These are phyloP conservation scores for Pterophyllum scalare DNA, from an alignment of 2,113 vertebrate genomes.

Conservation along the genomic window DNA sequence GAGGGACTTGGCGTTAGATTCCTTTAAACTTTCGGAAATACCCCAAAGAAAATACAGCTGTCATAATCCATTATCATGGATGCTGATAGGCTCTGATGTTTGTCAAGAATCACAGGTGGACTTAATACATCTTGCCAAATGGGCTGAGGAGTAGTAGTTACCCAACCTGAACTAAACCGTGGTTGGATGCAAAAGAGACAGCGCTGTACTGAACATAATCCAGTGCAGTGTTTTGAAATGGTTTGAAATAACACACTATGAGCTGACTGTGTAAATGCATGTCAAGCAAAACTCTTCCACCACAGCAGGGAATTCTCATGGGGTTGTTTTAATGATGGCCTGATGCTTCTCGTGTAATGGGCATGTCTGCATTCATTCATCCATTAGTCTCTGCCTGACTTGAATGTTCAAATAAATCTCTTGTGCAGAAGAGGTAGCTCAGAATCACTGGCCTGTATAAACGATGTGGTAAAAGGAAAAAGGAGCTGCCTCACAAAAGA, in stretches of 20 bases:
- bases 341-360: slow-evolving; percentile 39
- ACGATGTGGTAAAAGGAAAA: slow-evolving; percentile 27
- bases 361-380: slow-evolving; percentile 57
- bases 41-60: slow-evolving; percentile 57
- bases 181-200: slow-evolving; percentile 3
- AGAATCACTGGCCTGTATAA: slow-evolving; percentile 17
- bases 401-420: slow-evolving; percentile 59
- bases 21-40: slow-evolving; percentile 7
- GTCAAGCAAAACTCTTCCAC: slow-evolving; percentile 19
- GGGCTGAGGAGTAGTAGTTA: slow-evolving; percentile 15
- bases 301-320: slow-evolving; percentile 17
- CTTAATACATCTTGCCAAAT: slow-evolving; percentile 31
- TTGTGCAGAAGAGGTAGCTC: slow-evolving; percentile 24
- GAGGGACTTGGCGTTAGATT: slow-evolving; percentile 37
- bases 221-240: slow-evolving; percentile 21
- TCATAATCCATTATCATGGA: slow-evolving; percentile 36
- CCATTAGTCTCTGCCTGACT: slow-evolving; percentile 51
- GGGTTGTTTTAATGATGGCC: slow-evolving; percentile 42
- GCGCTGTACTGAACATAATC: neutral
- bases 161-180: slow-evolving; percentile 9
- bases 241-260: slow-evolving; percentile 27
- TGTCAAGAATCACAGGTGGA: slow-evolving; percentile 33
- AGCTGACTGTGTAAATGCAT: slow-evolving; percentile 30
- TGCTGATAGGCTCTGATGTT: slow-evolving; percentile 1
- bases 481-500: neutral